phyloP scores from a whole-genome alignment of 2,113 vertebrate species.

The Hyaena hyaena region DNA sequence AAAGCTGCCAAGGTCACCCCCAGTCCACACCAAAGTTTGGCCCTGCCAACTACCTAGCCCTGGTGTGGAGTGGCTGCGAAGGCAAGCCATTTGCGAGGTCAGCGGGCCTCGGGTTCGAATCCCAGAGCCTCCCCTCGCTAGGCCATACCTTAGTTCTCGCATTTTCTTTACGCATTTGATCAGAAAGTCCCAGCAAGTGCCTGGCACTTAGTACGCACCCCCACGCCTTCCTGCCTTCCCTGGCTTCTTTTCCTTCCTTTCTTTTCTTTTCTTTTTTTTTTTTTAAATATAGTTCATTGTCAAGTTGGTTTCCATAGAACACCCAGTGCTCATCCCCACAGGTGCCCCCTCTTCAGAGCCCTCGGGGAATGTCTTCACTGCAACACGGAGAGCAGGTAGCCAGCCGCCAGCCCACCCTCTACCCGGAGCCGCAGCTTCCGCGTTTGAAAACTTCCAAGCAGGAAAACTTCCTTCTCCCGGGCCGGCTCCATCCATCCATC shows the following conservation, averaged over 20 bases:
- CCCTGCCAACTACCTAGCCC: neutral
- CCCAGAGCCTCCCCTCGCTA: neutral
- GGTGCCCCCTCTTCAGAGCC: neutral
- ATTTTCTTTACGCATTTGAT: neutral
- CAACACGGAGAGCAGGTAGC: neutral
- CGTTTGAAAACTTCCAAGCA: constrained; percentile 77
- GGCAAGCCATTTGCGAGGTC: too few species aligned
- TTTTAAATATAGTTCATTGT: too few species aligned
- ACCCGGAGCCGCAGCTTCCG: neutral
- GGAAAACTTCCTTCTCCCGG: constrained; percentile 57
- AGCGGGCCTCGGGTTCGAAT: fast-evolving
- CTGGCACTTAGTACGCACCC: neutral
- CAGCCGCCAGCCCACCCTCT: neutral
- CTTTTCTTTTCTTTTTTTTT: too few species aligned
- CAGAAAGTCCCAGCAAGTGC: neutral
- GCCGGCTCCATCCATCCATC: neutral
- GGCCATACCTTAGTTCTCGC: neutral
- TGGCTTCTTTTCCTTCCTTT: neutral
- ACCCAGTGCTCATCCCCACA: too few species aligned
- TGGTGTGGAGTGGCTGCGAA: neutral
- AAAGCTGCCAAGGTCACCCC: neutral
- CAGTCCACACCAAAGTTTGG: neutral
- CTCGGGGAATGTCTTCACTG: neutral
- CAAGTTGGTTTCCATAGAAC: too few species aligned
- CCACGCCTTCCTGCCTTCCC: neutral